These are phyloP conservation scores for Melanaphis sacchari DNA, from an alignment of 1,140 invertebrate genomes.

Conservation along the genomic window DNA sequence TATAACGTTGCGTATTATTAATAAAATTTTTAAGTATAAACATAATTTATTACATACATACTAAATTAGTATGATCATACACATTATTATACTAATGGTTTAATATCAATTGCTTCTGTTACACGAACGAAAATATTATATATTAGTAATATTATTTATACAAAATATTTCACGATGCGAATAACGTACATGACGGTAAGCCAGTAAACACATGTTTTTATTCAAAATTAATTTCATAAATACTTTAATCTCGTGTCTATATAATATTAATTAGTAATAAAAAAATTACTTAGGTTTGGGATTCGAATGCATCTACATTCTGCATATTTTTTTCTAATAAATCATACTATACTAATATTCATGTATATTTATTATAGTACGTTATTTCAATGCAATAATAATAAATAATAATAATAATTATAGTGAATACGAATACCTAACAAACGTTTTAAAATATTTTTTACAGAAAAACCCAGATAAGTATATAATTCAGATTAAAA, in stretches of 20 bases:
- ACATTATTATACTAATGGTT: too few relatives aligned
- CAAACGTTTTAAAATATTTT: neutral
- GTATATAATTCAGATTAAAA: neutral
- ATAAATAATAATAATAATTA: neutral
- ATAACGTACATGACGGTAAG: neutral
- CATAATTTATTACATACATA: neutral
- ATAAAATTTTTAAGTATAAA: neutral
- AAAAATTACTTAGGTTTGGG: neutral
- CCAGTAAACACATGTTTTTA: neutral
- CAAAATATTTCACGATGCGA: neutral
- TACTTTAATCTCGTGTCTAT: neutral
- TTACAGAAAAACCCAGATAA: neutral
- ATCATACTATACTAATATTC: neutral
- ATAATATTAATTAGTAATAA: neutral
- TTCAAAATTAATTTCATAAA: neutral
- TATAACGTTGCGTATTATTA: neutral
- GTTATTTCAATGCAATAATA: too few relatives aligned
- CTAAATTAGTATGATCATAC: neutral
- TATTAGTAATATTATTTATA: neutral
- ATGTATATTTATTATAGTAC: too few relatives aligned
- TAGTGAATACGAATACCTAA: neutral
- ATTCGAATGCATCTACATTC: neutral
- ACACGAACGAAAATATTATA: neutral
- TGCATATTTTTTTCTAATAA: neutral
- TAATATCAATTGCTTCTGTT: neutral